Percentiles rank a stretch among this genome's conserved stretches.
Conservation (phyloP, 2,797 vertebrate genomes). For the Buphagus erythrorhynchus region DNA sequence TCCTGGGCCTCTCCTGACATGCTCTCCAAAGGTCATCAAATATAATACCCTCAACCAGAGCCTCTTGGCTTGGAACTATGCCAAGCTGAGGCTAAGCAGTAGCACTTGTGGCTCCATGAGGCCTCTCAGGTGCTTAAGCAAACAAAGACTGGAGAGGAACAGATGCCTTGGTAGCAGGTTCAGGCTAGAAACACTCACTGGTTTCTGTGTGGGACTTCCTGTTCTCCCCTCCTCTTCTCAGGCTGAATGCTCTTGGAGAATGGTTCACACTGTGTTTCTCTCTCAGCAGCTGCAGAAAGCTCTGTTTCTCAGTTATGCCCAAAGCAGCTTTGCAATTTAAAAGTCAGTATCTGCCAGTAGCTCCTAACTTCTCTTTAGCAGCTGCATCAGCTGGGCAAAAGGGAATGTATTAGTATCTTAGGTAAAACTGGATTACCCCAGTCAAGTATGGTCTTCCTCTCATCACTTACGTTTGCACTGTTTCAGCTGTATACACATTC, state of each 20-base stretch:
- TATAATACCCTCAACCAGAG: neutral
- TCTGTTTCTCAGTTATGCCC: neutral
- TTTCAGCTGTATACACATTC: neutral
- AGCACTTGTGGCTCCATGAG: neutral
- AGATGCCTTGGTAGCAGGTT: neutral
- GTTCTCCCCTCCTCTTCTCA: neutral
- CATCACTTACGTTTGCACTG: neutral
- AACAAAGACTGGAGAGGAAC: slow-evolving; percentile 40
- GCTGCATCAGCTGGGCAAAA: neutral
- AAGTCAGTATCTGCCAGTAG: neutral
- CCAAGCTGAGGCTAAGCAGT: slow-evolving; percentile 23
- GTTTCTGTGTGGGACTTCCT: neutral
- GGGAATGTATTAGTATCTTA: neutral
- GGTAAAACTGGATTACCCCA: neutral
- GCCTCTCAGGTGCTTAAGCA: slow-evolving; percentile 51
- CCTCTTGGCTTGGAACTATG: slow-evolving; percentile 5
- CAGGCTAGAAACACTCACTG: neutral
- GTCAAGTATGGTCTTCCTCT: neutral
- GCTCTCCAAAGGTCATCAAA: slow-evolving; percentile 41
- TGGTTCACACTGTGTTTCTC: neutral
- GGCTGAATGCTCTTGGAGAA: neutral
- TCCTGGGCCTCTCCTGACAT: neutral
- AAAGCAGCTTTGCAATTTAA: neutral
- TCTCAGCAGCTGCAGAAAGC: neutral
- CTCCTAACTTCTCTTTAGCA: neutral